Evolutionary conservation across 2,113 vertebrate genomes (phyloP).

Genomic region (Phocoena phocoena): DNA sequence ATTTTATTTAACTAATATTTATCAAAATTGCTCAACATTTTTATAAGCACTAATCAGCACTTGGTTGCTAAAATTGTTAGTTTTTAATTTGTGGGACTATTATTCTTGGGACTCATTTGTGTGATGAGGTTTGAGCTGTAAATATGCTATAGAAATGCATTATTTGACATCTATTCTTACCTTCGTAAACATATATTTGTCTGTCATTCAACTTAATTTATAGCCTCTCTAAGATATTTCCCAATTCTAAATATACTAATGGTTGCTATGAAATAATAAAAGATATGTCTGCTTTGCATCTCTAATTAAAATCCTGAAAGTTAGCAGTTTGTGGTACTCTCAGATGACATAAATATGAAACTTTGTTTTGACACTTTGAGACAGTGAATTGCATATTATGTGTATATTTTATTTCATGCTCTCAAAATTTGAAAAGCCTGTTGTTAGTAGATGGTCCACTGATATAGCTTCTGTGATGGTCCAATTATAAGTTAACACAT

Average conservation of each 20-base stretch:
- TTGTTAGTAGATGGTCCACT: background rate
- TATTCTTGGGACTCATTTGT: background rate
- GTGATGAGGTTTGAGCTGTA: background rate
- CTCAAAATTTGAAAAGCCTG: background rate
- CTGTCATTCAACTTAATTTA: background rate
- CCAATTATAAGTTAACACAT: slow-evolving; percentile 6
- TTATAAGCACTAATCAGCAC: background rate
- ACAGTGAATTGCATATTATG: background rate
- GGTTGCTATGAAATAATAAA: background rate
- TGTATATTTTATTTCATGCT: background rate
- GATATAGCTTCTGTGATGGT: background rate
- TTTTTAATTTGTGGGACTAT: background rate
- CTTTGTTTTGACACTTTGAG: background rate
- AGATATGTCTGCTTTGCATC: background rate
- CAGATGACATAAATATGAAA: background rate
- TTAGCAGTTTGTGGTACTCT: background rate
- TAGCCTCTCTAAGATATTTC: background rate
- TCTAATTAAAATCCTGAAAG: slow-evolving; percentile 18
- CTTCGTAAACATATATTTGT: background rate
- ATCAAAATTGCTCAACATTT: background rate
- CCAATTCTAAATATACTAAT: background rate
- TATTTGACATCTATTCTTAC: background rate
- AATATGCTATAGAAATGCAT: background rate
- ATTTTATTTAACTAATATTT: background rate
- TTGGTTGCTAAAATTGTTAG: background rate